Evolutionary conservation across 92 coral and sea anemone genomes (phyloP).

Genomic region (Hydrozoanthus gracilis): DNA sequence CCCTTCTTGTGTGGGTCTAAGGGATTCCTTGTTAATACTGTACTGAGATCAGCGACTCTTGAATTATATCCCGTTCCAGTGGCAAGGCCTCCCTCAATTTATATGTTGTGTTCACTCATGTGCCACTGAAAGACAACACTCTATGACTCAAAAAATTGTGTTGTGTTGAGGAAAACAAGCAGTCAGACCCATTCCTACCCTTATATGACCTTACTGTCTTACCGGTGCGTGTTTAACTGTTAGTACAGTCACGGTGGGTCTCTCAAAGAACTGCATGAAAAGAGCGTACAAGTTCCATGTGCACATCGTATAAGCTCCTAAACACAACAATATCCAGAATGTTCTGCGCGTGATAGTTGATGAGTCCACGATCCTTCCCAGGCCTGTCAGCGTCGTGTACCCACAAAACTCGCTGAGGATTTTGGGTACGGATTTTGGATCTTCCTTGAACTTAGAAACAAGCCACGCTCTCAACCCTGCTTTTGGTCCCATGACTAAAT

Average conservation of each 20-base stretch:
- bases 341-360: slow-evolving; percentile 48
- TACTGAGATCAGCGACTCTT: too few relatives aligned
- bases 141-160: neutral
- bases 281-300: slow-evolving; percentile 41
- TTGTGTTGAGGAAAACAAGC: neutral
- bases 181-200: neutral
- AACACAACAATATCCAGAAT: slow-evolving; percentile 59
- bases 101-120: too few relatives aligned
- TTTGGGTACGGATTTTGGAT: slow-evolving; percentile 20
- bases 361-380: slow-evolving; percentile 41
- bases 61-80: too few relatives aligned
- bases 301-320: slow-evolving; percentile 58
- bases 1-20: too few relatives aligned
- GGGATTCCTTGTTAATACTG: too few relatives aligned
- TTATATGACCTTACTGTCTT: neutral
- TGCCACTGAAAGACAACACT: too few relatives aligned
- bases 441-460: slow-evolving; percentile 25
- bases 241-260: slow-evolving; percentile 55
- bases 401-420: slow-evolving; percentile 33
- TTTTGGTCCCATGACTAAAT: slow-evolving; percentile 7
- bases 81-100: too few relatives aligned
- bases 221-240: slow-evolving; percentile 56
- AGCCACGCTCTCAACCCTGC: neutral
- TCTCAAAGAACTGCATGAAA: slow-evolving; percentile 41
- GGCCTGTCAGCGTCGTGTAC: slow-evolving; percentile 51